Evolutionary conservation across 1,140 invertebrate species (phyloP).

Genomic region (Micrasema longulum): DNA sequence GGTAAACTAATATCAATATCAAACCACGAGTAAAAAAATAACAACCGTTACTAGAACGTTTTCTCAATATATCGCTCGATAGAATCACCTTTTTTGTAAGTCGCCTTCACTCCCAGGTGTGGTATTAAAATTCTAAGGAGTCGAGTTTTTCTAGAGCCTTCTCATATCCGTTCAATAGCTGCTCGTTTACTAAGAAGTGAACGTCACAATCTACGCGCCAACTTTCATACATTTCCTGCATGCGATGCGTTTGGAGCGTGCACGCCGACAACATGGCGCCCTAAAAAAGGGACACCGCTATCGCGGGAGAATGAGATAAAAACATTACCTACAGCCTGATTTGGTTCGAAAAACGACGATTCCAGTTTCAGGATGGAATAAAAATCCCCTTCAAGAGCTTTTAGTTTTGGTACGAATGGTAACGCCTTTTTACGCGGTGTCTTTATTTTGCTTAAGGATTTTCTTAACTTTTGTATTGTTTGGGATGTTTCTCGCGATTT

Average conservation of each 20-base stretch:
- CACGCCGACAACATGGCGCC: conserved; percentile 26
- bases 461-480: conserved; percentile 8
- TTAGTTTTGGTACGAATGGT: neutral
- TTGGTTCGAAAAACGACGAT: neutral
- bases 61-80: neutral
- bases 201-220: conserved; percentile 34
- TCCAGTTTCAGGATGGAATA: neutral
- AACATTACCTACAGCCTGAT: conserved; percentile 21
- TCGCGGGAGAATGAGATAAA: conserved; percentile 7
- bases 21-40: neutral
- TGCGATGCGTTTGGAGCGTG: conserved; percentile 36
- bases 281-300: conserved; percentile 28
- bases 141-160: conserved; percentile 29
- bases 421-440: neutral
- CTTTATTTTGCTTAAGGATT: neutral
- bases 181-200: neutral
- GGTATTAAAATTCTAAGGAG: neutral
- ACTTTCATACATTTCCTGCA: conserved; percentile 25
- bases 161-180: conserved; percentile 7
- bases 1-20: conserved; percentile 2
- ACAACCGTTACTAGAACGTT: neutral
- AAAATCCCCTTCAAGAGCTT: conserved; percentile 13
- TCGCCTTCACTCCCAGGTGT: neutral
- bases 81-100: conserved; percentile 4
- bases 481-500: conserved; percentile 13